A percentile compares a stretch with the other conserved stretches of the same genome.
These are phyloP conservation scores for Dryobotodes eremita DNA, from an alignment of 2,888 invertebrate species.

Conservation along the genomic window DNA sequence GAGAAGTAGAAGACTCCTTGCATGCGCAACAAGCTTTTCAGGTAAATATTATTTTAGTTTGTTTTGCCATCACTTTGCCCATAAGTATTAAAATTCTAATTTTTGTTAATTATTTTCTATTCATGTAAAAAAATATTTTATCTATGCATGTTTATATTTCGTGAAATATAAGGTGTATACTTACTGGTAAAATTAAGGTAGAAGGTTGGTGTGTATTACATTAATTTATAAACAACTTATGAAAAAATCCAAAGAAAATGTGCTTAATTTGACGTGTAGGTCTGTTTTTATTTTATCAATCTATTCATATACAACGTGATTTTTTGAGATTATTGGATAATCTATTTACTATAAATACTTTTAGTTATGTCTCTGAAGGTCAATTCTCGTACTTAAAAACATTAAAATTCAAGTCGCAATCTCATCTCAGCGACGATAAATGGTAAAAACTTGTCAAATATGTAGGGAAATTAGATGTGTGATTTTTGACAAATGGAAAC, in stretches of 20 bases:
- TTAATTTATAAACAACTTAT: neutral
- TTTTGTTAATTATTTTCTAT: neutral
- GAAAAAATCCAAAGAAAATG: no score
- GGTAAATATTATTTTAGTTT: constrained; percentile 72
- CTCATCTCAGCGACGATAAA: no score
- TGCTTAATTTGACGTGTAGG: neutral
- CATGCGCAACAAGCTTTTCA: constrained; percentile 73
- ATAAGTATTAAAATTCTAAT: neutral
- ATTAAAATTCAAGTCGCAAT: no score
- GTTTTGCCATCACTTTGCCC: constrained; percentile 27
- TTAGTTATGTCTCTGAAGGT: neutral
- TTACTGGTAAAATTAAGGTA: neutral
- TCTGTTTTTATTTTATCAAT: neutral
- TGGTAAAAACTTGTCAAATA: neutral
- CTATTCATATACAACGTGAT: neutral
- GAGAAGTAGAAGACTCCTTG: constrained; percentile 74
- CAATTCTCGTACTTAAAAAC: no score
- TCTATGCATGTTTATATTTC: constrained; percentile 13
- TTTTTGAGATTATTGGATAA: neutral
- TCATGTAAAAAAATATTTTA: neutral
- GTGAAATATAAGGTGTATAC: neutral
- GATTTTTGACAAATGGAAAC: no score
- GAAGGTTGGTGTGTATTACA: neutral
- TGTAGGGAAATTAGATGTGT: no score
- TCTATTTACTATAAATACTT: neutral